Base-by-base conservation (phyloP, 2,888 invertebrate genomes). In the Sylvicola cinctus region DNA sequence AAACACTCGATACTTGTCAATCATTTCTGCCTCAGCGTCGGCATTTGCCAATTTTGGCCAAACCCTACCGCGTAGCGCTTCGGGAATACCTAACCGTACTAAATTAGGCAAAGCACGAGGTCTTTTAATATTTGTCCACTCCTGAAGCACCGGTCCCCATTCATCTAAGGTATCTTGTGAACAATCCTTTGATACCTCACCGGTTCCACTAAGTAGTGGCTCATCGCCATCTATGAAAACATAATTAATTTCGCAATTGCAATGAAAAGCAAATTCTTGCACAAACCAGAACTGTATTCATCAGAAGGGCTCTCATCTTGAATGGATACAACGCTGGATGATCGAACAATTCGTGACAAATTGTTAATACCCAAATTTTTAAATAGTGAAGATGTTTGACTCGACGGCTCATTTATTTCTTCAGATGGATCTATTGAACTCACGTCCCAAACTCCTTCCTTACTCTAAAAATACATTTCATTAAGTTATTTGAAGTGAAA, bases 121-220 rank as follows among this genome's bases (percentile, higher is more conserved):
- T n/a, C 84, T 64, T 40, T 56, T 58, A 25, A 54, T 55, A 11
- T 73, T 70, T 12, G 74, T 72, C 70, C 69, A 70, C 41, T 73
- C 76, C 37, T 71, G 68, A 6, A 85, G 55, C 10, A 90, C 80
- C 50, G 91, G 88, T 35, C 78, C 77, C 96, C 96, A 98, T 45
- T 77, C 81, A 35, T 81, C 83, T 31, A 98, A 63, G 32, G 91
- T 85, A 44, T 83, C 85, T 51, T 85, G 87, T 0, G 85, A 78
- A 50, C 95, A 93, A 49, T 96, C 95, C 54, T 91, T 93, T 1
- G 90, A 90, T 2, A 98, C 96, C 49, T 83, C 75, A 0, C 98
- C 98, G 4, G 93, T 95, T 1, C 98, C 98, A 56, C 93, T 95
- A n/a, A 95, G 63, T 40, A 96, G 62, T 0, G 95, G 95, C 49